Base-by-base conservation (phyloP, 1,140 invertebrate genomes). In the Cylas formicarius region DNA sequence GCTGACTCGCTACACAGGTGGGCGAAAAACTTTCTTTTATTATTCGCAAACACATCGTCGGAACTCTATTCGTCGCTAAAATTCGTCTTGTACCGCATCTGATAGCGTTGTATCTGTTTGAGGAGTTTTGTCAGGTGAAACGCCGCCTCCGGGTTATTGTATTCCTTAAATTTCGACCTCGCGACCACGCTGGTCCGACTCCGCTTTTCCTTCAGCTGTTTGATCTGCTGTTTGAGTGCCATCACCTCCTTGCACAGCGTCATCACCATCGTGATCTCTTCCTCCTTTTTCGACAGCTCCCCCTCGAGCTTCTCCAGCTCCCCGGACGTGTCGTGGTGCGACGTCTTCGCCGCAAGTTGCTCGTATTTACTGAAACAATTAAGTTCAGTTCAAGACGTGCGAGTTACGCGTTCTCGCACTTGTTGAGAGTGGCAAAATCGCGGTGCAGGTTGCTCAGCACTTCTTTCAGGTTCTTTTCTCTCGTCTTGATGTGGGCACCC, bases 231-330 rank as follows among this genome's bases (percentile, higher is more conserved):
- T 39, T 72, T 74, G 31, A 74, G 46, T 7, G 53, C 41, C 42
- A 65, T 46, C 7, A 73, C 71, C 55, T 75, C 71, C 44, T 69
- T 68, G 41, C 69, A 73, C n/a, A 75, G 55, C 31, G 58, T 52
- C 48, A 72, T 59, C 9, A 74, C 62, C 31, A 70, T 67, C 11
- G 57, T 67, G 20, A 74, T 71, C 55, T 74, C 72, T 45, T 71
- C 64, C 52, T 74, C 71, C 56, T 74, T 74, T 1, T 49, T 57
- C 14, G 48, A 60, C 2, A 74, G 53, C 34, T 69, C 60, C 20
- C 62, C 57, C 35, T 75, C 72, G 13, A 73, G 18, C 14, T 50
- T 38, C 20, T 55, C 47, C 5, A 74, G 18, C 55, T 72, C 57
- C 35, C 67, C 61, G 4, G 53, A 22, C 14, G 63, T 27, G 5